These are phyloP conservation scores for Gymnoscopelus microlampas DNA, from an alignment of 2,797 vertebrate genomes.

Conservation along the genomic window DNA sequence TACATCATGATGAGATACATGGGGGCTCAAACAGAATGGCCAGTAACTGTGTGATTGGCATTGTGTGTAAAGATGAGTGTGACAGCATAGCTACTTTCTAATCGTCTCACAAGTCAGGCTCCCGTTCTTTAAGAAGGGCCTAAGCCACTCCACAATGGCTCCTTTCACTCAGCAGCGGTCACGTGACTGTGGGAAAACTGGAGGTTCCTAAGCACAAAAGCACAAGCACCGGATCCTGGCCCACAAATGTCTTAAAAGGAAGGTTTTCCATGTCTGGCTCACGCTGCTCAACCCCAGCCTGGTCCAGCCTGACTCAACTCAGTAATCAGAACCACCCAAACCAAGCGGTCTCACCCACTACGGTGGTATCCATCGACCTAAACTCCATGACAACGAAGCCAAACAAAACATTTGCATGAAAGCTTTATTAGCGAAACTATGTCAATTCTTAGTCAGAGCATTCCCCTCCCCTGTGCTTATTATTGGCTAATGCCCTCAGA, in stretches of 20 bases:
- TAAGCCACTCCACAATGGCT: slow-evolving; percentile 68
- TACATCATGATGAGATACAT: slow-evolving; percentile 7
- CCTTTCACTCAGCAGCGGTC: slow-evolving; percentile 63
- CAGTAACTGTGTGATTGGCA: slow-evolving; percentile 31
- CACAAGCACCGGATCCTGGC: slow-evolving; percentile 31
- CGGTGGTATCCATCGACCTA: too few species aligned
- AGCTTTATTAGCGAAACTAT: not conserved
- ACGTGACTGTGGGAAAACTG: slow-evolving; percentile 76
- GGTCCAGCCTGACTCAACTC: not conserved
- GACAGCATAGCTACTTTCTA: slow-evolving; percentile 40
- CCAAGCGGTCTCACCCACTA: not conserved
- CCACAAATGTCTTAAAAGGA: slow-evolving; percentile 37
- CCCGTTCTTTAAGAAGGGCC: slow-evolving; percentile 47
- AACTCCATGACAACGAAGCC: not conserved
- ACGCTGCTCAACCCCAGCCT: slow-evolving; percentile 20
- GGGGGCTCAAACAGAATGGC: slow-evolving; percentile 1
- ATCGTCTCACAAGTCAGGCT: slow-evolving; percentile 63
- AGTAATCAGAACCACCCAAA: not conserved
- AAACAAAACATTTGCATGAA: not conserved
- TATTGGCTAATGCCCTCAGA: not conserved
- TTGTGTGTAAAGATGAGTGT: slow-evolving; percentile 37
- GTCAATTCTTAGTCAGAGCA: not conserved
- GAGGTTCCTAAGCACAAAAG: slow-evolving; percentile 49
- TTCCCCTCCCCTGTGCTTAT: not conserved
- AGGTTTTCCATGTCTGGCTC: slow-evolving; percentile 25